A percentile compares a stretch with the other conserved stretches of the same genome.
Conservation (phyloP, 1,140 invertebrate genomes). For the Helicorthomorpha holstii region DNA sequence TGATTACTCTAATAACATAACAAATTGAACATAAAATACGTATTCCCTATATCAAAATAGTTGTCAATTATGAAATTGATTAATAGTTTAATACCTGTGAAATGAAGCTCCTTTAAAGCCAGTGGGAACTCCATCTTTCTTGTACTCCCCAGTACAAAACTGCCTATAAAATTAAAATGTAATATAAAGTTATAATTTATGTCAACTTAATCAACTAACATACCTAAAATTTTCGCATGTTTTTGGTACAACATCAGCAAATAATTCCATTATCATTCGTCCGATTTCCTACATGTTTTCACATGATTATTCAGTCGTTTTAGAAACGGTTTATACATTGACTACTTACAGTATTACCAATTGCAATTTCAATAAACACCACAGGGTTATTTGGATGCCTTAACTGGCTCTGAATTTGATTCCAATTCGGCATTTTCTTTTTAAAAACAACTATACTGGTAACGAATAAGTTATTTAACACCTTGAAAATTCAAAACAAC, state of each 20-base stretch:
- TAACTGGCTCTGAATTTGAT: slow-evolving; percentile 80
- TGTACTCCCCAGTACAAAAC: slow-evolving; percentile 89
- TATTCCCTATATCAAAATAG: too few relatives aligned
- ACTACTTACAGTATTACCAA: slow-evolving; percentile 39
- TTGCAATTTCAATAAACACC: slow-evolving; percentile 58
- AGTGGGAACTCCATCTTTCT: slow-evolving; percentile 76
- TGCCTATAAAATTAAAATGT: slow-evolving; percentile 38
- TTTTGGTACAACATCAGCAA: slow-evolving; percentile 88
- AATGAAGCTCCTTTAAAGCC: slow-evolving; percentile 93
- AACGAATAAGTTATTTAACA: too few relatives aligned
- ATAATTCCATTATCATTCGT: slow-evolving; percentile 89
- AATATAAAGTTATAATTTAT: slow-evolving; percentile 6
- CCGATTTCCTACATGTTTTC: slow-evolving; percentile 48
- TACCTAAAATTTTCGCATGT: slow-evolving; percentile 90
- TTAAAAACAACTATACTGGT: too few relatives aligned
- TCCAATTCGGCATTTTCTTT: slow-evolving; percentile 63
- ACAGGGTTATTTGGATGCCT: slow-evolving; percentile 86
- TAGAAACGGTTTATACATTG: not conserved
- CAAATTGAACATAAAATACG: slow-evolving; percentile 2
- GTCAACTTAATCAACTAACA: slow-evolving; percentile 1
- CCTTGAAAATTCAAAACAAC: too few relatives aligned
- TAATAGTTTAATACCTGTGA: slow-evolving; percentile 38
- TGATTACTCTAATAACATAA: slow-evolving; percentile 60
- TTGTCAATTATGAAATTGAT: not conserved
- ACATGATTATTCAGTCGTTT: not conserved